These are phyloP conservation scores for Drosophila borborema DNA, from an alignment of 2,888 invertebrate species.

Conservation along the genomic window DNA sequence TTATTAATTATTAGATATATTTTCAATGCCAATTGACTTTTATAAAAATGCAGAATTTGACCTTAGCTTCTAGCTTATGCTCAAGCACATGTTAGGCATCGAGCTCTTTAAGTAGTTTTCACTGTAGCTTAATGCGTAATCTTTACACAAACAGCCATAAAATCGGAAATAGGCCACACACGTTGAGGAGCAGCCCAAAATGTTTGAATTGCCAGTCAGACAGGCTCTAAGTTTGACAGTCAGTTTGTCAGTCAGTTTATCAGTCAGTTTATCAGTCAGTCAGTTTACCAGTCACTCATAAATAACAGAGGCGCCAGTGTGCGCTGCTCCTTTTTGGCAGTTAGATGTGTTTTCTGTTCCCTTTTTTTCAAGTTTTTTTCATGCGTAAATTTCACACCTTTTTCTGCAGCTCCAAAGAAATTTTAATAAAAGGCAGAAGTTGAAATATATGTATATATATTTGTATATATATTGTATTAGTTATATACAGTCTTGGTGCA, in stretches of 20 bases:
- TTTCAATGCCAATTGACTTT: background rate
- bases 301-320: slow-evolving; percentile 55
- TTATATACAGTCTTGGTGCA: background rate
- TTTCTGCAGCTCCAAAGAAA: slow-evolving; percentile 38
- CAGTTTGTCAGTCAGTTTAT: slow-evolving; percentile 26
- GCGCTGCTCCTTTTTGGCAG: slow-evolving; percentile 20
- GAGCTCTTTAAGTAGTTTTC: background rate
- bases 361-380: slow-evolving; percentile 28
- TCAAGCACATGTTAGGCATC: background rate
- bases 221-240: slow-evolving; percentile 14
- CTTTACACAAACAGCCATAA: slow-evolving; percentile 1
- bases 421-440: slow-evolving; percentile 50
- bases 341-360: slow-evolving; percentile 1
- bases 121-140: slow-evolving; percentile 17
- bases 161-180: slow-evolving; percentile 53
- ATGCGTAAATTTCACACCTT: slow-evolving; percentile 70
- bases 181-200: slow-evolving; percentile 28
- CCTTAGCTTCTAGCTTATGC: background rate
- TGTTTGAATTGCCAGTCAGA: slow-evolving; percentile 36
- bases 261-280: slow-evolving; percentile 29
- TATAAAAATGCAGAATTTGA: background rate
- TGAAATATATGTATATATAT: background rate
- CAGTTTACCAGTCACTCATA: slow-evolving; percentile 60
- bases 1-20: background rate
- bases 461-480: no score